Conservation (phyloP, 2,113 vertebrate genomes). For the Tapirus terrestris region DNA sequence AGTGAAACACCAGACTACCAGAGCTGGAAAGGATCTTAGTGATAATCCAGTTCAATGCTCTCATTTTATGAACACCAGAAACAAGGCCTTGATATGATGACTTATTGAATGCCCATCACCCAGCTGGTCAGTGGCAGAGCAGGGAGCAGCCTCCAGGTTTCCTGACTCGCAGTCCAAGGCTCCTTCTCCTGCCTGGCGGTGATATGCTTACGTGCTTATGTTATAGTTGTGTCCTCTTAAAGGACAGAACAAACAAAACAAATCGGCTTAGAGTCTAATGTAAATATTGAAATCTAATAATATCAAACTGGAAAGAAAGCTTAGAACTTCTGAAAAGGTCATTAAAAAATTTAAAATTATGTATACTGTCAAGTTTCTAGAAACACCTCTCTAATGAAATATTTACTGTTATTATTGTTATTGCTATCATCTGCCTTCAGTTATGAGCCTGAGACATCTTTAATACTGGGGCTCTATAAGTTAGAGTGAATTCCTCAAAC, state of each 20-base stretch:
- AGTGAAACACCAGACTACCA: conserved; percentile 44
- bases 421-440: neutral
- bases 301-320: neutral
- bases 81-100: neutral
- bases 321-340: conserved; percentile 31
- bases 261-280: neutral
- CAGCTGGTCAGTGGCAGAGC: neutral
- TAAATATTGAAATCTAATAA: conserved; percentile 17
- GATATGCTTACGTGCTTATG: neutral
- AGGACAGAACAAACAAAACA: neutral
- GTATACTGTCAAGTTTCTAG: neutral
- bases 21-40: conserved; percentile 16
- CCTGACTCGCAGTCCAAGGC: neutral
- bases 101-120: neutral
- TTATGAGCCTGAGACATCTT: neutral
- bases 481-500: conserved; percentile 1
- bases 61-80: conserved; percentile 41
- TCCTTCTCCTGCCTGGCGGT: neutral
- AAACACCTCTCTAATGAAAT: neutral
- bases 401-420: neutral
- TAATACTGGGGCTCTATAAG: neutral
- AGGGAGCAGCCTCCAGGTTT: neutral
- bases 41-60: conserved; percentile 34
- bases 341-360: neutral
- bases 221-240: neutral